Evolutionary conservation across 2,113 vertebrate species (phyloP), one percentile per base, ranked within the genome.

Genomic region (Corythoichthys intestinalis): DNA sequence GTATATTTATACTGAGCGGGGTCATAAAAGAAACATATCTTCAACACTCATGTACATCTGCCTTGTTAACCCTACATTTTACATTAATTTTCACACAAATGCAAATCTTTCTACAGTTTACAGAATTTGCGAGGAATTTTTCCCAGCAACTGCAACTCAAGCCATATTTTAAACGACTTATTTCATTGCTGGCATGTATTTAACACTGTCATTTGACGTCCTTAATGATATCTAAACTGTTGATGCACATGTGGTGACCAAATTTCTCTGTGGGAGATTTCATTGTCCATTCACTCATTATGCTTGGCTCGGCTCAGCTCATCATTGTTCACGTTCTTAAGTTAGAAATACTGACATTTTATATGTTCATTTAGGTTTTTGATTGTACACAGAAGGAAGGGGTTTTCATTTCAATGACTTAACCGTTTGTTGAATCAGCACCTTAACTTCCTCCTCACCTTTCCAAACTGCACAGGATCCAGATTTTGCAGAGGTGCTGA

Each of bases 401-500:
- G 2, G 2, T n/a, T 56, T 56, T 12, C 20, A 34, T 13, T 61
- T 61, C 9, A 14, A 59, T 1, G 41, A 20, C 60, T 20, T 11
- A 17, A 44, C 34, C 17, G 11, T 3, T 35, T 66, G 53, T 56
- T 71, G 52, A 52, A 37, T 39, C 14, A 38, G 54, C 38, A 53
- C 52, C 52, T 64, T 20, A 2, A 37, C 14, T n/a, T 67, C 47
- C 5, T 15, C 35, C 68, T 62, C 47, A 72, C 77, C 4, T 0
- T 48, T 49, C 68, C 49, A 60, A 68, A 85, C 46, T 77, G 67
- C 61, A 48, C 81, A 99, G 97, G 95, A 96, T 66, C 89, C 94
- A 0, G 95, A 97, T 73, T 97, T 99, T 0, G 97, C 96, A 0
- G 97, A 99, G 86, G 96, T 98, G 74, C 91, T 99, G 85, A 92